Conservation (phyloP, 1,140 invertebrate genomes). For the Watersipora subatra region DNA sequence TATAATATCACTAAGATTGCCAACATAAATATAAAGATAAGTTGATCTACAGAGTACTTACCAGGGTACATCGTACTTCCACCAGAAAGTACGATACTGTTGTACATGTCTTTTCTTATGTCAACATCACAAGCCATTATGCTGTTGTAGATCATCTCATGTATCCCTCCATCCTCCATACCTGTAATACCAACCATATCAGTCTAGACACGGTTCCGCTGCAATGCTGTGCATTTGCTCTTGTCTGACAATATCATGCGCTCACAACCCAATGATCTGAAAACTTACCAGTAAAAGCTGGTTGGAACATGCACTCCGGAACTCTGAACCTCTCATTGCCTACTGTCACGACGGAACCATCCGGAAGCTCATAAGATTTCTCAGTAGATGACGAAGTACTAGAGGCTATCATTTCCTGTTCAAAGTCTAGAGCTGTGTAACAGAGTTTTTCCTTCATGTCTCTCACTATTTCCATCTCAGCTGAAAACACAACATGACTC, state of each 20-base stretch:
- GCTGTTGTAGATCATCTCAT: constrained; percentile 67
- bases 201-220: too few species aligned
- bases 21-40: too few species aligned
- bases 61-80: constrained; percentile 87
- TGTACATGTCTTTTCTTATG: constrained; percentile 74
- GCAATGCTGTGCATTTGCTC: too few species aligned
- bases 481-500: too few species aligned
- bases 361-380: constrained; percentile 42
- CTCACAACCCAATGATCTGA: neutral
- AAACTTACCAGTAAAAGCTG: constrained; percentile 20
- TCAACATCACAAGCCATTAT: constrained; percentile 54
- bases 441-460: constrained; percentile 64
- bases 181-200: too few species aligned
- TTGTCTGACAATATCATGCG: too few species aligned
- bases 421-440: constrained; percentile 80
- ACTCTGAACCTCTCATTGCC: constrained; percentile 28
- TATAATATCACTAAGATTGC: too few species aligned
- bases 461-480: constrained; percentile 28
- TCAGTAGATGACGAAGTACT: constrained; percentile 40
- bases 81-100: constrained; percentile 76
- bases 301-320: constrained; percentile 56
- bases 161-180: constrained; percentile 64
- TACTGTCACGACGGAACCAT: constrained; percentile 31
- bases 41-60: too few species aligned
- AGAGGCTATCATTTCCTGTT: constrained; percentile 83